Conservation (phyloP, 30 jellyfish, hydroid and myxozoan species). For the Hydractinia symbiolongicarpus region DNA sequence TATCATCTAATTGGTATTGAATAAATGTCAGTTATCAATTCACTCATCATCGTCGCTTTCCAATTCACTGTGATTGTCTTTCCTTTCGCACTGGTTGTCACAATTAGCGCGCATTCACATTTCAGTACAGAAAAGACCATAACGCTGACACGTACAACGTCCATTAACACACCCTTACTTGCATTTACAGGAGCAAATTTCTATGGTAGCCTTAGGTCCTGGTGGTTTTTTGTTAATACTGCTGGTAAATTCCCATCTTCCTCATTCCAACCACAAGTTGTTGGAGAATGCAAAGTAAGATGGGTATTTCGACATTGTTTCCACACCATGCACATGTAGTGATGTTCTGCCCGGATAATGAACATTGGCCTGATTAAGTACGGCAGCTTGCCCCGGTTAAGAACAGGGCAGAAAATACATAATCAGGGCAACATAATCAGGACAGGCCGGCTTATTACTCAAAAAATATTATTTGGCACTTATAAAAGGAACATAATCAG, state of each 20-base stretch:
- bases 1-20: not conserved
- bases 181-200: slow-evolving; percentile 5
- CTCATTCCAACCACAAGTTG: slow-evolving; percentile 1
- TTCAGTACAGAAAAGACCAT: no score
- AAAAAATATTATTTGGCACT: no score
- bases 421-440: no score
- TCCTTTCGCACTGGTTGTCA: slow-evolving; percentile 11
- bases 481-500: no score
- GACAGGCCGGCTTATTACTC: no score
- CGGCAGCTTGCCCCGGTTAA: no score
- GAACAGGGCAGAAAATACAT: no score
- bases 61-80: slow-evolving; percentile 5
- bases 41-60: slow-evolving; percentile 10
- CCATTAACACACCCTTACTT: slow-evolving; percentile 1
- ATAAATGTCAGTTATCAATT: not conserved
- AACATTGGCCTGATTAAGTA: no score
- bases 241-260: slow-evolving; percentile 2
- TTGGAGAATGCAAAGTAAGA: slow-evolving; percentile 2
- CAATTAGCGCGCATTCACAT: slow-evolving; percentile 8
- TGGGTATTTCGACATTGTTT: slow-evolving; percentile 4
- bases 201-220: no score
- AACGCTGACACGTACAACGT: slow-evolving; percentile 2
- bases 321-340: slow-evolving; percentile 11
- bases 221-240: not conserved
- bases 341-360: no score